phyloP scores from a whole-genome alignment of 1,140 invertebrate genomes.

The Drosophila guanche region DNA sequence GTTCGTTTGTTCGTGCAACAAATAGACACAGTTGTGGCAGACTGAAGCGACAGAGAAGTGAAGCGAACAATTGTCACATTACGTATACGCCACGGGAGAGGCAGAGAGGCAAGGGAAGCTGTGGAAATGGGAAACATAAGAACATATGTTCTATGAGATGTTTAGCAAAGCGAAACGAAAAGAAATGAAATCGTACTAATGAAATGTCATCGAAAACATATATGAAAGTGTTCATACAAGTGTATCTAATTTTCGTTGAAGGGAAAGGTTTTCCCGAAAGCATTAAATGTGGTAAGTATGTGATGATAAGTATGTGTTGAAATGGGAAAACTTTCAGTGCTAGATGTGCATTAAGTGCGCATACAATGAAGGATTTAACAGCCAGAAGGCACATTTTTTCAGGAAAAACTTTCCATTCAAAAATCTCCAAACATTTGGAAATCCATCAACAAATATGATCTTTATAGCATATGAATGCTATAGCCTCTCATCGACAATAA shows the following conservation, averaged over 20 bases:
- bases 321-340: too few relatives aligned
- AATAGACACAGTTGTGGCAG: slow-evolving; percentile 58
- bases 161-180: slow-evolving; percentile 26
- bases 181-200: slow-evolving; percentile 10
- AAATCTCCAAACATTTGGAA: slow-evolving; percentile 3
- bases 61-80: slow-evolving; percentile 68
- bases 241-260: too few relatives aligned
- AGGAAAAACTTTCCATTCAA: background rate
- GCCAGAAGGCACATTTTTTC: too few relatives aligned
- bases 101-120: slow-evolving; percentile 10
- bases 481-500: slow-evolving; percentile 16
- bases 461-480: background rate
- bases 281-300: too few relatives aligned
- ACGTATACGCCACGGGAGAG: slow-evolving; percentile 67
- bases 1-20: too few relatives aligned
- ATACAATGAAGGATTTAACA: too few relatives aligned
- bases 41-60: slow-evolving; percentile 30
- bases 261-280: too few relatives aligned
- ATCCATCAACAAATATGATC: slow-evolving; percentile 4
- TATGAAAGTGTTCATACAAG: too few relatives aligned
- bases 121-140: slow-evolving; percentile 10
- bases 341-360: too few relatives aligned
- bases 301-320: too few relatives aligned
- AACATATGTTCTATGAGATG: slow-evolving; percentile 44
- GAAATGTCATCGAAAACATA: slow-evolving; percentile 33